These are phyloP conservation scores for Achatina immaculata DNA, from an alignment of 1,140 invertebrate genomes.

Conservation along the genomic window DNA sequence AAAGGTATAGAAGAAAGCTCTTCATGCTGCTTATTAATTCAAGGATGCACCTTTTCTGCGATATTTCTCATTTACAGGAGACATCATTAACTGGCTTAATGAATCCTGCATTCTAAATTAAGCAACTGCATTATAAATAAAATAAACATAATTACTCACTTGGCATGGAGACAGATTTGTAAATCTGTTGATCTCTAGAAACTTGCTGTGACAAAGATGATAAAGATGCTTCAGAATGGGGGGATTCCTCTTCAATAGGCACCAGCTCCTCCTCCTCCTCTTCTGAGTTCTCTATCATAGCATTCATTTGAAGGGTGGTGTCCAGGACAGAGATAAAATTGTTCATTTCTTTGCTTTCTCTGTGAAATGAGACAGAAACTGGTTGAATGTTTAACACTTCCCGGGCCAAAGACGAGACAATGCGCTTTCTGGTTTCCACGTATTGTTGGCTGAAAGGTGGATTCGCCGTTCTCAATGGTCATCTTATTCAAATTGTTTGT, in stretches of 20 bases:
- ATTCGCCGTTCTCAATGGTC: too few relatives aligned
- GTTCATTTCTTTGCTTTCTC: conserved; percentile 68
- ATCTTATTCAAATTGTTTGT: too few relatives aligned
- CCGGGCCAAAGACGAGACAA: too few relatives aligned
- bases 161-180: conserved; percentile 58
- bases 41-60: too few relatives aligned
- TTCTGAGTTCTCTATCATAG: conserved; percentile 55
- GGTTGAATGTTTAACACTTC: not conserved
- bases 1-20: too few relatives aligned
- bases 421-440: too few relatives aligned
- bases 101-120: too few relatives aligned
- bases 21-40: too few relatives aligned
- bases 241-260: conserved; percentile 14
- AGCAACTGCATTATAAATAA: conserved; percentile 18
- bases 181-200: conserved; percentile 3
- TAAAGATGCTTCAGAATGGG: not conserved
- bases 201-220: not conserved
- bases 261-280: conserved; percentile 48
- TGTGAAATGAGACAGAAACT: conserved; percentile 37
- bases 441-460: too few relatives aligned
- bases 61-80: too few relatives aligned
- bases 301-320: conserved; percentile 66
- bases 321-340: conserved; percentile 66
- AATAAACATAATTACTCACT: conserved; percentile 44
- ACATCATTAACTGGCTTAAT: too few relatives aligned